These are phyloP conservation scores for Busseola fusca DNA, from an alignment of 2,888 invertebrate genomes.

Conservation along the genomic window DNA sequence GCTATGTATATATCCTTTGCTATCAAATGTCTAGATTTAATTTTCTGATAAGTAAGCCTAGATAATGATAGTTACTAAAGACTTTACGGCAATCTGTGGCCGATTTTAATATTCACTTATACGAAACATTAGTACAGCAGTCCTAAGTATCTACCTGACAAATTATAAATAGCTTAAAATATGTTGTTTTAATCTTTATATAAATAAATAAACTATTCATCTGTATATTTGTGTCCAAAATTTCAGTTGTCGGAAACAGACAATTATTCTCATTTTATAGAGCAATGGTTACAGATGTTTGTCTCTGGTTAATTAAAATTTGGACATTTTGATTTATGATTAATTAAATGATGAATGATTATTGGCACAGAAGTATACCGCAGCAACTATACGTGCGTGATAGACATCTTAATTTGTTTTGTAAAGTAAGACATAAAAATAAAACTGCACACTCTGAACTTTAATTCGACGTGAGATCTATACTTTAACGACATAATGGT, in stretches of 20 bases:
- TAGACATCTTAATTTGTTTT: constrained; percentile 48
- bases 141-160: neutral
- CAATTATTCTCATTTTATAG: constrained; percentile 49
- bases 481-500: constrained; percentile 50
- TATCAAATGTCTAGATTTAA: constrained; percentile 14
- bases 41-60: constrained; percentile 10
- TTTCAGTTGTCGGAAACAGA: constrained; percentile 28
- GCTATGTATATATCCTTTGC: constrained; percentile 18
- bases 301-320: constrained; percentile 55
- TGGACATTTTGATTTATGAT: constrained; percentile 54
- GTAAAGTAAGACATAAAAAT: constrained; percentile 45
- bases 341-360: constrained; percentile 44
- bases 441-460: constrained; percentile 13
- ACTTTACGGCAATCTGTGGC: neutral
- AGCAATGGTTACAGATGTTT: constrained; percentile 49
- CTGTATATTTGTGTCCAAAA: constrained; percentile 1
- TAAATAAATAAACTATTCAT: constrained; percentile 2
- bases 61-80: neutral
- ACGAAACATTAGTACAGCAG: neutral
- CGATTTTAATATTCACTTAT: neutral
- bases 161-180: neutral
- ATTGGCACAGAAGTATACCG: constrained; percentile 49
- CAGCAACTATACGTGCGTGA: constrained; percentile 31
- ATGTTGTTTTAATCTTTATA: neutral
- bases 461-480: constrained; percentile 29